Evolutionary conservation across 2,113 vertebrate species (phyloP).

Genomic region (Poecile atricapillus): DNA sequence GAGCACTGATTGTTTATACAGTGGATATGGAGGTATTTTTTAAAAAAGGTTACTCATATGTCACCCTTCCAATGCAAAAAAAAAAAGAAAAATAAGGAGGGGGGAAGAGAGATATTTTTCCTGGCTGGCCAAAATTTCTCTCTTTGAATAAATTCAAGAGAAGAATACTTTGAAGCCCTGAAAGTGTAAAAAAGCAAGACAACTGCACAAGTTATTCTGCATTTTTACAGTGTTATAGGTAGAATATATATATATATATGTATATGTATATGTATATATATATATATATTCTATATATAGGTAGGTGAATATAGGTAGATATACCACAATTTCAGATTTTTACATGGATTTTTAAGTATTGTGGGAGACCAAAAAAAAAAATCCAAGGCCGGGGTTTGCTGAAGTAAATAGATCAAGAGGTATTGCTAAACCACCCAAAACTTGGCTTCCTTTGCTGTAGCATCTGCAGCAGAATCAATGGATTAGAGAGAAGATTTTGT

Average conservation of each 20-base stretch:
- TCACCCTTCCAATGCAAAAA: not conserved
- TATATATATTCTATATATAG: no score
- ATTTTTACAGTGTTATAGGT: not conserved
- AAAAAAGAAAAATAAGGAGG: not conserved
- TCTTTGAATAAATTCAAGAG: not conserved
- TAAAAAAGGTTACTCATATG: not conserved
- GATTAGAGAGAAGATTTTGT: not conserved
- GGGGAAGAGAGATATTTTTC: not conserved
- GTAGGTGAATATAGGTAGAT: not conserved
- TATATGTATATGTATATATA: no score
- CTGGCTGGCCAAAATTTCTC: not conserved
- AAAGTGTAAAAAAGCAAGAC: not conserved
- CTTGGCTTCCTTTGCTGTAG: not conserved
- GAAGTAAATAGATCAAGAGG: not conserved
- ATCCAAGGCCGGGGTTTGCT: not conserved
- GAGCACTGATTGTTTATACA: not conserved
- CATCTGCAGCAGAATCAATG: slow-evolving; percentile 16
- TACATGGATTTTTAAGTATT: not conserved
- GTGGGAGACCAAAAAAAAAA: not conserved
- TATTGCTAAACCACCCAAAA: not conserved
- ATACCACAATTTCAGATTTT: not conserved
- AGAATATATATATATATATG: no score
- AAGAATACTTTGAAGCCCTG: not conserved
- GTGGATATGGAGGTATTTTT: not conserved
- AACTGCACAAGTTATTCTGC: not conserved